Percentiles rank a stretch among this genome's conserved stretches.
Conservation (phyloP, 1,140 invertebrate species). For the Cotesia vestalis region DNA sequence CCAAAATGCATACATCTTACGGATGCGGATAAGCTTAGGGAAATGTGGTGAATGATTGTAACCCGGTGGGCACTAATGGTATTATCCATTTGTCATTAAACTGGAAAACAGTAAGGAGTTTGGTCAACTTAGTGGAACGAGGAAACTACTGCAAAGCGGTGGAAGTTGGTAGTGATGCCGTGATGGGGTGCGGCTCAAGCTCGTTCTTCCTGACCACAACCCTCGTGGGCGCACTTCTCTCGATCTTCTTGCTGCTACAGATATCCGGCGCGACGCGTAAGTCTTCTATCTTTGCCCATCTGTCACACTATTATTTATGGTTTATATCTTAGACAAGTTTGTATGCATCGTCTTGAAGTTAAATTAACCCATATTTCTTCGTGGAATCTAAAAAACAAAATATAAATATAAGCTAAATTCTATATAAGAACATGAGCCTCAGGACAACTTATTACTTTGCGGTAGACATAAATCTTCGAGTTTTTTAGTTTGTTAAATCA, state of each 20-base stretch:
- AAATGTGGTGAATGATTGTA: constrained; percentile 28
- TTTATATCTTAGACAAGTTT: constrained; percentile 3
- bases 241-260: constrained; percentile 51
- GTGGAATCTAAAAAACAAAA: too few relatives aligned
- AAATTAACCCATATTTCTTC: too few relatives aligned
- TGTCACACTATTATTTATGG: neutral
- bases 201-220: constrained; percentile 58
- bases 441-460: too few relatives aligned
- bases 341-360: neutral
- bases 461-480: too few relatives aligned
- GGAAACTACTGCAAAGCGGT: constrained; percentile 39
- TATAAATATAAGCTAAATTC: too few relatives aligned
- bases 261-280: constrained; percentile 55
- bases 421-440: too few relatives aligned
- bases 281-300: constrained; percentile 36
- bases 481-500: too few relatives aligned
- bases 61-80: constrained; percentile 1
- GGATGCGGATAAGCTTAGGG: neutral
- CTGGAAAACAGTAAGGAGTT: constrained; percentile 36
- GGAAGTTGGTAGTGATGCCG: constrained; percentile 60
- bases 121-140: constrained; percentile 36
- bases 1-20: neutral
- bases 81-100: constrained; percentile 23
- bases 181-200: constrained; percentile 63
- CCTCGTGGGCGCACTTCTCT: constrained; percentile 57